A percentile compares a stretch with the other conserved stretches of the same genome.
phyloP scores from a whole-genome alignment of 2,888 invertebrate species.

The Harpagoxenus sublaevis region DNA sequence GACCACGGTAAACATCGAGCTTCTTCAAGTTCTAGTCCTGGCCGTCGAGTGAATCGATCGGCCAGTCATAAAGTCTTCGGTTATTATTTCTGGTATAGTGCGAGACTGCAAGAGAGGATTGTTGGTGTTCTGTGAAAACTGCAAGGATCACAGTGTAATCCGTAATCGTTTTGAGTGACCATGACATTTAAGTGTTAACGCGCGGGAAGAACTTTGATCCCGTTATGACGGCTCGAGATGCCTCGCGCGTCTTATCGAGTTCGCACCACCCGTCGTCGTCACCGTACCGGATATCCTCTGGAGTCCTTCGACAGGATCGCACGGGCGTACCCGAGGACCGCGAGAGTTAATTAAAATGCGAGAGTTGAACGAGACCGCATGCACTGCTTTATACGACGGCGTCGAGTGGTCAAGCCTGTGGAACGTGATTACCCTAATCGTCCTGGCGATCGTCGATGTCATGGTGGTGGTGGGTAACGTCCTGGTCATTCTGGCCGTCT shows the following conservation, averaged over 20 bases:
- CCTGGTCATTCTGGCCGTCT: slow-evolving; percentile 96
- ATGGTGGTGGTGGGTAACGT: slow-evolving; percentile 96
- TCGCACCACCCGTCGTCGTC: slow-evolving; percentile 1
- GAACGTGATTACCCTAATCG: slow-evolving; percentile 92
- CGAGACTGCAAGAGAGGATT: background rate
- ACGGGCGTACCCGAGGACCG: slow-evolving; percentile 58
- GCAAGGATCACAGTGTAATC: background rate
- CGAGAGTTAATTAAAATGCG: slow-evolving; percentile 87
- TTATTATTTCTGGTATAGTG: background rate
- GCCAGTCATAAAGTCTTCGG: background rate
- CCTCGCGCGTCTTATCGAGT: background rate
- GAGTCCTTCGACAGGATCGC: slow-evolving; percentile 56
- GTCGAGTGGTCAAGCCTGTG: slow-evolving; percentile 94
- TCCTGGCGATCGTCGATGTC: slow-evolving; percentile 94
- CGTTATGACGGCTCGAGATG: slow-evolving; percentile 28
- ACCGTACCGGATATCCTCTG: slow-evolving; percentile 31
- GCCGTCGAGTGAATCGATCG: slow-evolving; percentile 8
- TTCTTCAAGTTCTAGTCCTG: slow-evolving; percentile 8
- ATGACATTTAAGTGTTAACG: background rate
- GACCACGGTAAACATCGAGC: background rate
- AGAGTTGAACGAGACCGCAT: slow-evolving; percentile 93
- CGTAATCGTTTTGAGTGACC: background rate
- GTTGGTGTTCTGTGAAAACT: background rate
- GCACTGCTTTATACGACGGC: slow-evolving; percentile 93
- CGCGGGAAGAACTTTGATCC: background rate